Conservation (phyloP, 2,888 invertebrate genomes). For the Apamea sordens region DNA sequence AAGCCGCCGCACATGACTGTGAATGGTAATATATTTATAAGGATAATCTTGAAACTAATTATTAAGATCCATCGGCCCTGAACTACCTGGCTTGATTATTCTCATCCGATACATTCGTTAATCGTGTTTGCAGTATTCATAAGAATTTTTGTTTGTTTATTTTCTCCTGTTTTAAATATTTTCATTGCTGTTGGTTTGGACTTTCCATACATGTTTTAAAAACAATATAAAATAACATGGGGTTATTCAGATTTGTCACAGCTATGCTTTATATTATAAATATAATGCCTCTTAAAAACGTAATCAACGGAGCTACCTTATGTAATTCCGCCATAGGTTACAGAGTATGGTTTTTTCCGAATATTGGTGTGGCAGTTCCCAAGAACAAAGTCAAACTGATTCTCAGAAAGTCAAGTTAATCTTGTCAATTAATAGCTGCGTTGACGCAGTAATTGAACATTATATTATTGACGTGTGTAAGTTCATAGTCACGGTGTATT, state of each 20-base stretch:
- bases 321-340: not conserved
- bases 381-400: slow-evolving; percentile 19
- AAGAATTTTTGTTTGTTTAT: slow-evolving; percentile 8
- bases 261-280: slow-evolving; percentile 12
- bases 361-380: not conserved
- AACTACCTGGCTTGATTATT: slow-evolving; percentile 28
- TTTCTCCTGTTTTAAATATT: slow-evolving; percentile 10
- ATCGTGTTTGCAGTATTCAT: slow-evolving; percentile 3
- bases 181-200: slow-evolving; percentile 2
- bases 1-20: slow-evolving; percentile 2
- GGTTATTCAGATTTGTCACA: slow-evolving; percentile 5
- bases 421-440: not conserved
- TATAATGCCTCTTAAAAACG: slow-evolving; percentile 2
- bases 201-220: slow-evolving; percentile 7
- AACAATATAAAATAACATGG: not conserved
- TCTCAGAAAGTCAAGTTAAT: slow-evolving; percentile 1
- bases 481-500: slow-evolving; percentile 56
- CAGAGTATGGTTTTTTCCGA: not conserved
- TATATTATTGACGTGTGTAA: slow-evolving; percentile 15
- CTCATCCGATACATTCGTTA: slow-evolving; percentile 28
- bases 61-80: slow-evolving; percentile 20
- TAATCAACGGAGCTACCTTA: not conserved
- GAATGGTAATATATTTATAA: slow-evolving; percentile 37
- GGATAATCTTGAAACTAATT: slow-evolving; percentile 42
- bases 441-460: slow-evolving; percentile 28